Conservation (phyloP, 2,113 vertebrate genomes). For the Marmota flaviventris region DNA sequence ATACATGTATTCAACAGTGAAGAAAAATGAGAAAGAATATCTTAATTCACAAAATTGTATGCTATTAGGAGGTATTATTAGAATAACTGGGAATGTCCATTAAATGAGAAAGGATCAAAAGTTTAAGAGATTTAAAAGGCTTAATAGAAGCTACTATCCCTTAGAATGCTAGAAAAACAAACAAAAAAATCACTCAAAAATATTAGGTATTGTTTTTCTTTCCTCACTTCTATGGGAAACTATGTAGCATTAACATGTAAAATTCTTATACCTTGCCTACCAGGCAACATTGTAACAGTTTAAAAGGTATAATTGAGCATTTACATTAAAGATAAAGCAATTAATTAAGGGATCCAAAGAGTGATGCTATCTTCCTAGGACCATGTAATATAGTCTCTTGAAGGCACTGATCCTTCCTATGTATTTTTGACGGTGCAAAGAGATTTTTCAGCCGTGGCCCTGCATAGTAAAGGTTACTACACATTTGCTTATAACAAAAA, state of each 20-base stretch:
- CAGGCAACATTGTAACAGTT: constrained; percentile 12
- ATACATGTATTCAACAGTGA: constrained; percentile 37
- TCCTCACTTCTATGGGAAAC: neutral
- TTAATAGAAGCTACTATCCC: neutral
- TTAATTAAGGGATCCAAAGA: neutral
- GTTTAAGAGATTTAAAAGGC: constrained; percentile 6
- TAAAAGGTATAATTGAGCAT: constrained; percentile 22
- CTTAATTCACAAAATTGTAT: constrained; percentile 39
- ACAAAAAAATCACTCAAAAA: constrained; percentile 17
- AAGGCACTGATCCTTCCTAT: neutral
- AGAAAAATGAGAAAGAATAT: constrained; percentile 48
- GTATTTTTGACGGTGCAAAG: neutral
- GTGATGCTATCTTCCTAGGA: neutral
- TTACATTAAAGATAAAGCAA: constrained; percentile 4
- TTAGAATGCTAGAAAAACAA: constrained; percentile 50
- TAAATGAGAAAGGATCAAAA: neutral
- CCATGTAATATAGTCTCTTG: neutral
- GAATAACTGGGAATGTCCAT: constrained; percentile 14
- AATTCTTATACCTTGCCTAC: constrained; percentile 2
- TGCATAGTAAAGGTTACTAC: neutral
- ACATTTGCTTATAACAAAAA: constrained; percentile 31
- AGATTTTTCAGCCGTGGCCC: neutral
- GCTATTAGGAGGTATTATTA: neutral
- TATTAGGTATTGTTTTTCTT: constrained; percentile 38
- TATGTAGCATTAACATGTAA: constrained; percentile 12